Evolutionary conservation across 2,888 invertebrate genomes (phyloP).

Genomic region (Homarus gammarus): DNA sequence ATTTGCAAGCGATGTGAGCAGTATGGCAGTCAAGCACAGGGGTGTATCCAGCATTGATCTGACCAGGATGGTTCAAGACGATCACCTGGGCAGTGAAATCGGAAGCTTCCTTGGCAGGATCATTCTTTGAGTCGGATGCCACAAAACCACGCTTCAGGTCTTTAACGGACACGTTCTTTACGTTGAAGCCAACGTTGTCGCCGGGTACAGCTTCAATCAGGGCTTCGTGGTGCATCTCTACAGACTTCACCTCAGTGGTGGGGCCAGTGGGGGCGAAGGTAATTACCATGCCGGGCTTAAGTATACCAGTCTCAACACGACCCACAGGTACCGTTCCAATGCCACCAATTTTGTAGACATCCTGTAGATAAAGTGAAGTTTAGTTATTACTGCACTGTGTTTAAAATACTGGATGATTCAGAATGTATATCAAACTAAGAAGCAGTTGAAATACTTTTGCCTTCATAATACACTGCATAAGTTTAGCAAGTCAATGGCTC

Average conservation of each 20-base stretch:
- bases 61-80: slow-evolving; percentile 99
- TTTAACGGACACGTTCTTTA: slow-evolving; percentile 99
- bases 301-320: slow-evolving; percentile 98
- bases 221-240: slow-evolving; percentile 99
- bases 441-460: too few relatives aligned
- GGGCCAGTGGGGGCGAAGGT: slow-evolving; percentile 97
- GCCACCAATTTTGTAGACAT: slow-evolving; percentile 99
- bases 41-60: slow-evolving; percentile 98
- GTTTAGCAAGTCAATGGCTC: too few relatives aligned
- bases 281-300: slow-evolving; percentile 95
- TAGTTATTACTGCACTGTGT: too few relatives aligned
- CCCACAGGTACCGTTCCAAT: slow-evolving; percentile 99
- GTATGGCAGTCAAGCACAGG: slow-evolving; percentile 99
- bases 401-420: too few relatives aligned
- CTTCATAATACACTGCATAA: too few relatives aligned
- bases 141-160: slow-evolving; percentile 99
- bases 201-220: slow-evolving; percentile 96
- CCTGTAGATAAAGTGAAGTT: slow-evolving; percentile 83
- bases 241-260: slow-evolving; percentile 99
- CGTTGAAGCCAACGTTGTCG: slow-evolving; percentile 99
- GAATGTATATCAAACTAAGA: too few relatives aligned
- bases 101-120: slow-evolving; percentile 95
- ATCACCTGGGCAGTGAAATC: slow-evolving; percentile 99
- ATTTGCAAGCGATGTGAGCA: slow-evolving; percentile 99
- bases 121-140: slow-evolving; percentile 97